A percentile compares a stretch with the other conserved stretches of the same genome.
phyloP scores from a whole-genome alignment of 2,113 vertebrate species.

The Hemicordylus capensis region DNA sequence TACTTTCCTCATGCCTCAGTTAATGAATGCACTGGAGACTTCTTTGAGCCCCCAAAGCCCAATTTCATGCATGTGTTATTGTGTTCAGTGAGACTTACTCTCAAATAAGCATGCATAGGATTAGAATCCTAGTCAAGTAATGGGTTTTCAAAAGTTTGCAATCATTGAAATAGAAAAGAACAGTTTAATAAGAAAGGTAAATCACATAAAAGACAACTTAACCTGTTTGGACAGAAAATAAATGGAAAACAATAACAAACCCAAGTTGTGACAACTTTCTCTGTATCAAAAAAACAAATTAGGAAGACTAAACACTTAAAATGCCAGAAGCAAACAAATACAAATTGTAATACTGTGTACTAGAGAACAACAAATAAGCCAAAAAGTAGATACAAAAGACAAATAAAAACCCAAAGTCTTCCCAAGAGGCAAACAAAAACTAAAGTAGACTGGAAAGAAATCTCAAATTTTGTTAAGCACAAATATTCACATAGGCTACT shows the following conservation, averaged over 20 bases:
- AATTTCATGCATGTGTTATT: background rate
- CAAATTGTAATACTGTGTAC: fast-evolving
- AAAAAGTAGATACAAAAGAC: background rate
- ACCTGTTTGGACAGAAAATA: background rate
- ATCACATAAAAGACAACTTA: background rate
- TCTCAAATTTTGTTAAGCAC: background rate
- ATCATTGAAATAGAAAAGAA: background rate
- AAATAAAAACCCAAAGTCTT: background rate
- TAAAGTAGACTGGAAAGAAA: background rate
- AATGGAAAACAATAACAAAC: background rate
- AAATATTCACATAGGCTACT: background rate
- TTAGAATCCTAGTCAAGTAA: background rate
- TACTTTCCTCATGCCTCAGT: background rate
- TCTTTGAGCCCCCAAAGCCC: background rate
- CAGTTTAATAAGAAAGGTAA: background rate
- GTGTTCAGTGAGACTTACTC: no score
- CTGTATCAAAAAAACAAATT: background rate
- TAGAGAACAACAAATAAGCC: background rate
- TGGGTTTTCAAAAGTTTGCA: background rate
- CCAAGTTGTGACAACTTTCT: background rate
- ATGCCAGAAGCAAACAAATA: conserved; percentile 12
- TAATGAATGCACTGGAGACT: background rate
- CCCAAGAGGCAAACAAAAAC: conserved; percentile 1
- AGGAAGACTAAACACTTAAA: background rate
- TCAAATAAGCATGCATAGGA: no score